Base-by-base conservation (phyloP, 2,888 invertebrate species). In the Nemoura dubitans region DNA sequence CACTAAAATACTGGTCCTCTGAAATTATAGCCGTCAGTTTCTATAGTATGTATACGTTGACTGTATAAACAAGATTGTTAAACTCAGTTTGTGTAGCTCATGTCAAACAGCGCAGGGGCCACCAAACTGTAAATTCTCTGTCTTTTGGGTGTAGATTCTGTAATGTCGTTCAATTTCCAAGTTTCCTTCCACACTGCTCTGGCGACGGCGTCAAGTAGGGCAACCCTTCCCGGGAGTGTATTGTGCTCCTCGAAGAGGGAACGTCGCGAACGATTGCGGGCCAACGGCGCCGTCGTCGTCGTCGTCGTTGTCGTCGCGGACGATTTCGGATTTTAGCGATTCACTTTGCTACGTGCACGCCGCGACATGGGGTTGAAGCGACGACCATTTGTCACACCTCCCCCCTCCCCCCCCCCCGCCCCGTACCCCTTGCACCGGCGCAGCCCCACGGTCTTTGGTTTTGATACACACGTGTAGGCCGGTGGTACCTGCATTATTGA, bases 401-500 rank as follows among this genome's bases (percentile, higher is more conserved):
- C 1, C 27, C 78, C 29, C 26, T 7, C 27, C 78, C 16, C 78
- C 78, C 78, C 7, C 78, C 78, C 29, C 78, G 26, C 78, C 78
- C 29, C 29, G 7, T 16, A 5, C 36, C 36, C 36, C 25, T 25
- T 16, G 21, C 59, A 59, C 59, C 36, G 10, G 5, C 36, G 36
- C 10, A 36, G 36, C 10, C 36, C n/a, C 36, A 36, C 36, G 36
- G 36, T 36, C 36, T 36, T 36, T 36, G 78, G 27, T 6, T 78
- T 78, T 28, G 78, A 78, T 59, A 21, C 59, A 59, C 78, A 78
- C 59, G 59, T 59, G 21, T 59, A 59, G 21, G 5, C 59, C 21
- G 10, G 59, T 59, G 59, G 3, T 59, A 83, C 83, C 25, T 83
- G 83, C 30, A 83, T 83, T 83, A 83, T 81, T 81, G 81, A 81